Percentiles rank a stretch among this genome's conserved stretches.
These are phyloP conservation scores for Cydia strobilella DNA, from an alignment of 1,140 invertebrate genomes.

Conservation along the genomic window DNA sequence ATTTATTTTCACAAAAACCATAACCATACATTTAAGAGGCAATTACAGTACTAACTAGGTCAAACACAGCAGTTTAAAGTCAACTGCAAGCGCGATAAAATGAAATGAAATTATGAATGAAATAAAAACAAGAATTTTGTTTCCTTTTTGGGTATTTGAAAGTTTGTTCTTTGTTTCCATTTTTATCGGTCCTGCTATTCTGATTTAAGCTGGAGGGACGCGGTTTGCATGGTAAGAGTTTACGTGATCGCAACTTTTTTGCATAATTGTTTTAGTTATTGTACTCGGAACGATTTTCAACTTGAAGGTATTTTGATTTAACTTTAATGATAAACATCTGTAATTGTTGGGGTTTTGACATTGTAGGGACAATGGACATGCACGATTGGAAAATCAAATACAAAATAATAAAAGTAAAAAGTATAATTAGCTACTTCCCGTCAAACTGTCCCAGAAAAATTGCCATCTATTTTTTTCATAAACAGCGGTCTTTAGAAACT, in stretches of 20 bases:
- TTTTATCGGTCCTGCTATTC: constrained; percentile 14
- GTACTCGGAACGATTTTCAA: not conserved
- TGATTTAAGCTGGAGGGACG: constrained; percentile 20
- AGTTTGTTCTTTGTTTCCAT: constrained; percentile 16
- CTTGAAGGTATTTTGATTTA: no score
- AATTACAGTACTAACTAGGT: not conserved
- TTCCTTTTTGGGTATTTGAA: not conserved
- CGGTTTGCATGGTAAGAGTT: not conserved
- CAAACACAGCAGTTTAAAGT: constrained; percentile 8
- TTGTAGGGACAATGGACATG: no score
- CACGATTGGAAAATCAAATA: no score
- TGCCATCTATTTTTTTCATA: no score
- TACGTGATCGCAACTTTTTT: constrained; percentile 2
- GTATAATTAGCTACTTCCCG: no score
- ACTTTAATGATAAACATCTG: no score
- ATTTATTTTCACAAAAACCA: no score
- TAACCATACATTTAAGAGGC: no score
- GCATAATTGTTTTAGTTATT: not conserved
- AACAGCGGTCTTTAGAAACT: no score
- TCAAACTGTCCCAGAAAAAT: no score
- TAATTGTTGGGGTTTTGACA: no score
- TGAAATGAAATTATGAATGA: not conserved
- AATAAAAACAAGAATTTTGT: not conserved
- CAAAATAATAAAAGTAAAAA: no score
- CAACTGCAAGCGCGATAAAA: not conserved